Base-by-base conservation (phyloP, 2,113 vertebrate species). In the Poeciliopsis retropinna region DNA sequence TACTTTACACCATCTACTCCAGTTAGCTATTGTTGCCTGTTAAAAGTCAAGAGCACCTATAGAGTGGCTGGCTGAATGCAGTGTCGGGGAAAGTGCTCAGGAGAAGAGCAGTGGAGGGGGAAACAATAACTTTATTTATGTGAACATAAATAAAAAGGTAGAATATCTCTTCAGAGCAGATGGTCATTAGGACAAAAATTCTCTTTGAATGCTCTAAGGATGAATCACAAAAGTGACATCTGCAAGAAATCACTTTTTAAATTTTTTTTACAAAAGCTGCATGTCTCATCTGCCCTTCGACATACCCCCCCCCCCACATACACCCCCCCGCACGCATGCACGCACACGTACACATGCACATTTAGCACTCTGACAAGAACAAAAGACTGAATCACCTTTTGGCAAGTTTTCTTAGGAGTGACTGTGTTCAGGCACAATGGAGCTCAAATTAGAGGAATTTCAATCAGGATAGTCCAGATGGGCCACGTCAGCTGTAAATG, bases 401-500 rank as follows among this genome's bases (percentile, higher is more conserved):
- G 68, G 22, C 81, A 80, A 70, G 70, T 60, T 41, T 60, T 12
- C 54, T 73, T 65, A 25, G 13, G 54, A 41, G 47, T 65, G 66
- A 47, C 39, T 78, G 69, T 47, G 17, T 27, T 67, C n/a, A 28
- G 27, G 15, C 14, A 15, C n/a, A 17, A 41, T 10, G 28, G 3
- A 19, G 27, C 27, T 57, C 67, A 69, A 31, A 37, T 74, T 62
- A 67, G 30, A 67, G 15, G 27, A 47, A 27, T 72, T 76, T 84
- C 80, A 81, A 87, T 90, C 70, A 78, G 51, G 34, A 66, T 47
- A 63, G n/a, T 86, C 77, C 81, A 84, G 78, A 81, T 79, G 75
- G 83, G 70, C 76, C 78, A 66, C 31, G 44, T 81, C 80, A 64
- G n/a, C 62, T 76, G 13, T 76, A 66, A 76, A 71, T 70, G 30